Conservation (phyloP, 2,113 vertebrate species). For the Vimba vimba region DNA sequence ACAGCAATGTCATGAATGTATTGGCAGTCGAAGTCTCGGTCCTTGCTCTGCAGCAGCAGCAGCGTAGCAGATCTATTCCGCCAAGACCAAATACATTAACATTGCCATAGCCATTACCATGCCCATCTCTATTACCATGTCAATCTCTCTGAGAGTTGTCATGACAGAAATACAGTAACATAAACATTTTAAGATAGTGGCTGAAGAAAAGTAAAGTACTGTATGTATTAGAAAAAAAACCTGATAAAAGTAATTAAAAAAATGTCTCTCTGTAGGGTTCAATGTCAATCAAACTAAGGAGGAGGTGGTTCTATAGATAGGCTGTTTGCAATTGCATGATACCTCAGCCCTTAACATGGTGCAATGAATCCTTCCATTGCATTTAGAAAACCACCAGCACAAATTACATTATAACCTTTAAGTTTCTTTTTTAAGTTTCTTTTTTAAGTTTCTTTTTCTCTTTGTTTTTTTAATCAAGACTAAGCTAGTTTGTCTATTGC, state of each 20-base stretch:
- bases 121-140: no score
- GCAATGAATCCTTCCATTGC: not conserved
- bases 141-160: no score
- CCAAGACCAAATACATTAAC: no score
- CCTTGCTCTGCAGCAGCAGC: no score
- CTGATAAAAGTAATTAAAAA: constrained; percentile 6
- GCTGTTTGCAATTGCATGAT: constrained; percentile 7
- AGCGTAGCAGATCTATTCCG: no score
- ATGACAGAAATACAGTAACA: not conserved
- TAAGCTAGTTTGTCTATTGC: not conserved
- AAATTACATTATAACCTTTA: not conserved
- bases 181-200: not conserved
- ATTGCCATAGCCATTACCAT: no score
- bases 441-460: no score
- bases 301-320: not conserved
- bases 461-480: not conserved
- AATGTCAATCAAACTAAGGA: not conserved
- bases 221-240: not conserved
- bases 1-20: no score
- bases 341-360: not conserved
- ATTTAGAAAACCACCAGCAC: not conserved
- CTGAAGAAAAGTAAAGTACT: not conserved
- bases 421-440: not conserved
- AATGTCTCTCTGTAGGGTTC: not conserved
- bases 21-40: no score